A percentile compares a stretch with the other conserved stretches of the same genome.
phyloP scores from a whole-genome alignment of 1,140 invertebrate genomes.

The Temnothorax nylanderi region DNA sequence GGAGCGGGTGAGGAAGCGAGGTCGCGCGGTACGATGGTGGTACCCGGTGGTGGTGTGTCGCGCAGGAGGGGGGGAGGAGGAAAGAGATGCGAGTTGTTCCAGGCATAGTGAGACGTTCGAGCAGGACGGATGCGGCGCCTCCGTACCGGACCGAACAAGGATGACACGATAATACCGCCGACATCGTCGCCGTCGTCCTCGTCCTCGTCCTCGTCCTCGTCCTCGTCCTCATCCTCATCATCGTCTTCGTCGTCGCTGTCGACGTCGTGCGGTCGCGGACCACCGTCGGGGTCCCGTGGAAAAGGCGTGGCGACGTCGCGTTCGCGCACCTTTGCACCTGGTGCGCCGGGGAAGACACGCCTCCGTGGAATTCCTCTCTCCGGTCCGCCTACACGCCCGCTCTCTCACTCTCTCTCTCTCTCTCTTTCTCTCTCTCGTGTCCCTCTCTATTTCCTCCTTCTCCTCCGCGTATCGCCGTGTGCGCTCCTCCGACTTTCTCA shows the following conservation, averaged over 20 bases:
- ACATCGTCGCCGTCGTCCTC: conserved; percentile 63
- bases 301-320: conserved; percentile 84
- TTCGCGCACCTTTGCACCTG: conserved; percentile 85
- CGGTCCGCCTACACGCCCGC: conserved; percentile 81
- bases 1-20: conserved; percentile 20
- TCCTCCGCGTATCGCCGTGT: conserved; percentile 25
- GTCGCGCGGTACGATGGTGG: neutral
- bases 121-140: conserved; percentile 48
- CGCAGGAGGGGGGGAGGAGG: conserved; percentile 21
- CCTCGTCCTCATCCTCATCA: conserved; percentile 57
- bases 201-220: conserved; percentile 61
- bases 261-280: conserved; percentile 69
- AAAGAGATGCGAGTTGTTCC: conserved; percentile 51
- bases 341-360: conserved; percentile 83
- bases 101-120: conserved; percentile 58
- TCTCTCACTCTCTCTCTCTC: conserved; percentile 40
- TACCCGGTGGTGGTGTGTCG: conserved; percentile 31
- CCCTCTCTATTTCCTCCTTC: conserved; percentile 50
- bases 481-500: conserved; percentile 54
- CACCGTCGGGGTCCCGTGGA: conserved; percentile 64
- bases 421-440: conserved; percentile 41
- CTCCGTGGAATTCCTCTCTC: conserved; percentile 80
- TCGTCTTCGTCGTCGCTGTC: conserved; percentile 62
- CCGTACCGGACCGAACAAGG: conserved; percentile 51
- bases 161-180: conserved; percentile 71